These are phyloP conservation scores for Mermis nigrescens DNA, from an alignment of 2,888 invertebrate genomes.

Conservation along the genomic window DNA sequence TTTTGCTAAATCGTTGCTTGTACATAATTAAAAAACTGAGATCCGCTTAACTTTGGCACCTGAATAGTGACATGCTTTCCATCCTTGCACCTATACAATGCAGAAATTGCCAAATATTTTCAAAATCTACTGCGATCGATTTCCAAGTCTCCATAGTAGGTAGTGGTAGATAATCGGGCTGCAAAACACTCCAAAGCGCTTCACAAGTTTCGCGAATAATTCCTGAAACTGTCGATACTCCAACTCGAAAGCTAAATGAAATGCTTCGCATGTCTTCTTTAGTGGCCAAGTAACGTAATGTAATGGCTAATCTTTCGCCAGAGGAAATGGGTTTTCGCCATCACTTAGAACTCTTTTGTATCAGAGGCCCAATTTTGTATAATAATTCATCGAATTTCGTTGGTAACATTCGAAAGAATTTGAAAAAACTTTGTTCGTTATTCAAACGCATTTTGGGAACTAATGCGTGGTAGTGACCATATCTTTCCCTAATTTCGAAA, in stretches of 20 bases:
- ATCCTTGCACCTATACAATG: neutral
- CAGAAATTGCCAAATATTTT: conserved; percentile 24
- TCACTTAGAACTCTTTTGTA: too few species aligned
- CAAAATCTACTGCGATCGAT: conserved; percentile 13
- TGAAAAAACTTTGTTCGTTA: too few species aligned
- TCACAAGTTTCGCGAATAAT: neutral
- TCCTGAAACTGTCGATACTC: neutral
- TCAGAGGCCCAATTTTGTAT: too few species aligned
- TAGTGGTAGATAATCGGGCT: neutral
- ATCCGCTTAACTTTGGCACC: neutral
- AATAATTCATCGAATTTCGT: too few species aligned
- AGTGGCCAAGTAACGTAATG: too few species aligned
- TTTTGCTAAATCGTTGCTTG: neutral
- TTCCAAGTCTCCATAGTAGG: neutral
- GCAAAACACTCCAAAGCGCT: neutral
- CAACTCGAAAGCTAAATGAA: neutral
- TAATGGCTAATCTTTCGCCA: too few species aligned
- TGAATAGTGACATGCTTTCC: neutral
- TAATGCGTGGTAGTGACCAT: too few species aligned
- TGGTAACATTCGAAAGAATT: too few species aligned
- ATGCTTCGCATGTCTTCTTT: neutral
- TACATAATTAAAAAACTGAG: neutral
- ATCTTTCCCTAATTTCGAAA: too few species aligned
- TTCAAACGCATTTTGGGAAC: too few species aligned
- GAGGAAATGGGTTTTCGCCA: too few species aligned